Conservation (phyloP, 2,888 invertebrate species). For the Epirrhoe alternata region DNA sequence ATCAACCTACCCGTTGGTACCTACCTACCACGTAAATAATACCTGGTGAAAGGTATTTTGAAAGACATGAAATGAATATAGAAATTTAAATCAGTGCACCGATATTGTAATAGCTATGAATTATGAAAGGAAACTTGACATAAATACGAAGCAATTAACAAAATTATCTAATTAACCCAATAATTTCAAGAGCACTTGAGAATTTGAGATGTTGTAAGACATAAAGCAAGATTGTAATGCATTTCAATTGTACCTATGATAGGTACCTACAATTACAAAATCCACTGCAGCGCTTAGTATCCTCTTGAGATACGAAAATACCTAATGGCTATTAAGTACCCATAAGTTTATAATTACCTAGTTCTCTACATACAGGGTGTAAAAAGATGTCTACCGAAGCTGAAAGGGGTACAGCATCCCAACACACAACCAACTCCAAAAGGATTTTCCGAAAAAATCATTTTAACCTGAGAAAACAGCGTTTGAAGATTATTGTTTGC, state of each 20-base stretch:
- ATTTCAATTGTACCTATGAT: constrained; percentile 21
- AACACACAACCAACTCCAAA: no score
- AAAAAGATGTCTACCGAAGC: no score
- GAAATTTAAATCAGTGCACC: no score
- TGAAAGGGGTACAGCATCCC: no score
- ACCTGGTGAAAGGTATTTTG: background rate
- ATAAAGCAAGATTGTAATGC: constrained; percentile 30
- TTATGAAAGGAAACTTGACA: background rate
- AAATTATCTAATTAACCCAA: constrained; percentile 27
- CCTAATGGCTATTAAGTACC: no score
- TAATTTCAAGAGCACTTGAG: constrained; percentile 31
- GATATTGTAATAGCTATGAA: background rate
- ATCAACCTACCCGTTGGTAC: no score
- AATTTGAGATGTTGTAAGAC: constrained; percentile 29
- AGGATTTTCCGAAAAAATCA: no score
- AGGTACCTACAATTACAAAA: background rate
- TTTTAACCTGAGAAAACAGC: no score
- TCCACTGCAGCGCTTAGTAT: constrained; percentile 7
- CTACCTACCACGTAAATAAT: no score
- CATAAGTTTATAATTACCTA: no score
- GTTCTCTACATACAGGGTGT: no score
- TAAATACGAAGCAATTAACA: constrained; percentile 18
- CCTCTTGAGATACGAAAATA: constrained; percentile 20
- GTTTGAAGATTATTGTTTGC: no score
- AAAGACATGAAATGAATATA: background rate